Conservation (phyloP, 2,888 invertebrate species). For the Pherbina coryleti region DNA sequence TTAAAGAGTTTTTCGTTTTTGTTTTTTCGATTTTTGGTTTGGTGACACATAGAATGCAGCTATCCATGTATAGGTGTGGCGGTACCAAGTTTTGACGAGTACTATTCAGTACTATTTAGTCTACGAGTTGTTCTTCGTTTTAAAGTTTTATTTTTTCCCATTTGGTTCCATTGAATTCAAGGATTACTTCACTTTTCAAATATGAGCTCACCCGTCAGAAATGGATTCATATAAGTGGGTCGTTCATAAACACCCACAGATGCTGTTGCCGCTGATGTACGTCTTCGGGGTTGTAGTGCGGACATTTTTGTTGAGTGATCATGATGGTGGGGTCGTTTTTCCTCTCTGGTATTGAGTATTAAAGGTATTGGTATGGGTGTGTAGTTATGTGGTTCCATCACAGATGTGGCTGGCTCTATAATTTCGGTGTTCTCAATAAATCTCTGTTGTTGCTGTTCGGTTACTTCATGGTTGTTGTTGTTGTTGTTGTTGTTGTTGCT, state of each 20-base stretch:
- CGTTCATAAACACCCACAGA: constrained; percentile 60
- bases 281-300: constrained; percentile 50
- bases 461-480: not conserved
- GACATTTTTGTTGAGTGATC: constrained; percentile 52
- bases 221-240: constrained; percentile 63
- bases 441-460: constrained; percentile 38
- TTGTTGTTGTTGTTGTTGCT: not conserved
- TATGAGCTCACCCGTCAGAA: constrained; percentile 63
- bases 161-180: not conserved
- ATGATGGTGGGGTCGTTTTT: constrained; percentile 60
- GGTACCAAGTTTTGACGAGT: too few species aligned
- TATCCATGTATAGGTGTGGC: not conserved
- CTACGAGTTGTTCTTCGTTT: too few species aligned
- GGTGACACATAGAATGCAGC: not conserved
- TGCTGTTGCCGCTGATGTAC: constrained; percentile 57
- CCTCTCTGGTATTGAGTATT: constrained; percentile 62
- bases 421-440: constrained; percentile 39
- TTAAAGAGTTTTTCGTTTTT: not conserved
- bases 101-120: too few species aligned
- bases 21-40: not conserved
- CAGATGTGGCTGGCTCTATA: constrained; percentile 35
- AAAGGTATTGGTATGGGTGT: constrained; percentile 65
- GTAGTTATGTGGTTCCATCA: constrained; percentile 52
- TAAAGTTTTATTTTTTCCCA: too few species aligned
- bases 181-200: constrained; percentile 60